These are phyloP conservation scores for Acrocephalus arundinaceus DNA, from an alignment of 2,113 vertebrate genomes.

Conservation along the genomic window DNA sequence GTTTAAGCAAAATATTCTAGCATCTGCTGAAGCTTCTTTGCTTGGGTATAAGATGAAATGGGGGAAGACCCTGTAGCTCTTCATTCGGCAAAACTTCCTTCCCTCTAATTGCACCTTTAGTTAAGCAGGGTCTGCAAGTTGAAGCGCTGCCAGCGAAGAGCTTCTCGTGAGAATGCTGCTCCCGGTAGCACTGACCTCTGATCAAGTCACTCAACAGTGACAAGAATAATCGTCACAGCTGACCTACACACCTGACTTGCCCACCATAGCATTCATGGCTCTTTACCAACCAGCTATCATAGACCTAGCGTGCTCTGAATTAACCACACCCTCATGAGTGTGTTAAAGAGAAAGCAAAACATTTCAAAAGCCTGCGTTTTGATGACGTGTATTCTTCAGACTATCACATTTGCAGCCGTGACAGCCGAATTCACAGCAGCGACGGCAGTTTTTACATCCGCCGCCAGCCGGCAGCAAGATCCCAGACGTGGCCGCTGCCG, in stretches of 20 bases:
- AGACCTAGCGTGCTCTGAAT: not conserved
- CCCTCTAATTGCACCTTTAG: not conserved
- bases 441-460: not conserved
- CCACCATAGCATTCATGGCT: not conserved
- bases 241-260: not conserved
- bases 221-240: not conserved
- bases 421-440: not conserved
- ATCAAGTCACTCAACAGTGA: not conserved
- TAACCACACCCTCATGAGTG: accelerated
- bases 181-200: not conserved
- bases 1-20: not conserved
- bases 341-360: not conserved
- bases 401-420: not conserved
- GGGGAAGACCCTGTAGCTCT: not conserved
- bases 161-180: not conserved
- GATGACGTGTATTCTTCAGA: not conserved
- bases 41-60: not conserved
- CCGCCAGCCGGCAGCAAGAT: conserved; percentile 70
- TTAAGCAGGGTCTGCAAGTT: not conserved
- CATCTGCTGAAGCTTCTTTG: not conserved
- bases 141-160: accelerated
- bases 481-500: not conserved
- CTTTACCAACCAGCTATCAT: not conserved
- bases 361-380: not conserved
- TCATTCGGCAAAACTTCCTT: not conserved